Evolutionary conservation across 1,140 invertebrate species (phyloP).

Genomic region (Diabrotica undecimpunctata): DNA sequence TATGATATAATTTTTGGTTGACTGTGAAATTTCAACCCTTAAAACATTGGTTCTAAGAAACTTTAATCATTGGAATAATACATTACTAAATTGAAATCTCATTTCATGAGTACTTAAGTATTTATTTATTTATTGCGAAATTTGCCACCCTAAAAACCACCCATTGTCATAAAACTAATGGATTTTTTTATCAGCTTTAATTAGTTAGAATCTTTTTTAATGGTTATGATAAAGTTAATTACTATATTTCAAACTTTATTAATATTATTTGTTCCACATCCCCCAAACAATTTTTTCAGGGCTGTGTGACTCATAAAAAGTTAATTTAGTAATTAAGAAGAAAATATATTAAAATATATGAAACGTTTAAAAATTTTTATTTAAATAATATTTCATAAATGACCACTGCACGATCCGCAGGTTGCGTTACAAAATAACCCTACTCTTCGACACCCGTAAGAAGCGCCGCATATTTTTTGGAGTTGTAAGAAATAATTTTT

Average conservation of each 20-base stretch:
- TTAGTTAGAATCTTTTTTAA: not conserved
- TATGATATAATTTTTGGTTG: not conserved
- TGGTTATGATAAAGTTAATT: not conserved
- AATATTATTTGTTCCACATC: not conserved
- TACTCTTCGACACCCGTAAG: too few relatives aligned
- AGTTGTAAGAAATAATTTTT: too few relatives aligned
- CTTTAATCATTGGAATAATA: not conserved
- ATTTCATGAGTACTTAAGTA: not conserved
- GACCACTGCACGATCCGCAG: not conserved
- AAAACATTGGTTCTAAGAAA: not conserved
- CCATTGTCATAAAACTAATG: not conserved
- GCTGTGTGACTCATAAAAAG: not conserved
- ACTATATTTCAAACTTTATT: not conserved
- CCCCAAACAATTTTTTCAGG: not conserved
- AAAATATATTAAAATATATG: not conserved
- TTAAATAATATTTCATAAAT: not conserved
- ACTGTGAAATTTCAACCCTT: not conserved
- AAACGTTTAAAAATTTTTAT: not conserved
- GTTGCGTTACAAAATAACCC: not conserved
- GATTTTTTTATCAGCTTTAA: not conserved
- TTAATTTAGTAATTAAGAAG: not conserved
- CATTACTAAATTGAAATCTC: not conserved
- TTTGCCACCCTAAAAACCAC: not conserved
- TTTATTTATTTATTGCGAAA: not conserved
- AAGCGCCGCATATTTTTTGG: too few relatives aligned